Conservation (phyloP, 1,140 invertebrate genomes). For the Reticulitermes speratus region DNA sequence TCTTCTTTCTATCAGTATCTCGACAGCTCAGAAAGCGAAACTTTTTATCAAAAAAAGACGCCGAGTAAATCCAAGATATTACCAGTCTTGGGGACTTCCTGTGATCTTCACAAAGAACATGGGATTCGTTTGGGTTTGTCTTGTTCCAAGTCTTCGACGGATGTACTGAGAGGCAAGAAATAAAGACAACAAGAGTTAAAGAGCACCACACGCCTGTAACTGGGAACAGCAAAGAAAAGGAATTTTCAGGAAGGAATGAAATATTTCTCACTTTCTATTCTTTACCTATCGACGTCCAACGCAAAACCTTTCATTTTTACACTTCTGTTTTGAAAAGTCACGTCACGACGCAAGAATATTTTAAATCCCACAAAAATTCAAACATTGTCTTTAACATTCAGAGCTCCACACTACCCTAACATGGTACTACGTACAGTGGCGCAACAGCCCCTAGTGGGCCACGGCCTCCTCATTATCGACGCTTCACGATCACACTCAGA, state of each 20-base stretch:
- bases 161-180: neutral
- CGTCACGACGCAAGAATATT: no score
- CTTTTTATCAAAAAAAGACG: neutral
- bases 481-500: no score
- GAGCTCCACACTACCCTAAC: no score
- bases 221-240: neutral
- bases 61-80: slow-evolving; percentile 16
- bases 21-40: neutral
- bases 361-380: no score
- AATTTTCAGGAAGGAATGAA: neutral
- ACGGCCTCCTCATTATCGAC: no score
- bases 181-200: neutral
- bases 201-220: neutral
- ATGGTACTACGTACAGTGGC: no score
- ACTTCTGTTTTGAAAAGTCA: no score
- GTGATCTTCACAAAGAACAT: neutral
- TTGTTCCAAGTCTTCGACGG: slow-evolving; percentile 4
- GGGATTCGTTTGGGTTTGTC: neutral
- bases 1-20: neutral
- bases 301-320: no score
- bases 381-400: no score
- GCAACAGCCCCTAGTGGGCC: no score
- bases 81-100: neutral
- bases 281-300: neutral
- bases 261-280: neutral